A percentile compares a stretch with the other conserved stretches of the same genome.
Evolutionary conservation across 2,888 invertebrate genomes (phyloP).

Genomic region (Clanis bilineata): DNA sequence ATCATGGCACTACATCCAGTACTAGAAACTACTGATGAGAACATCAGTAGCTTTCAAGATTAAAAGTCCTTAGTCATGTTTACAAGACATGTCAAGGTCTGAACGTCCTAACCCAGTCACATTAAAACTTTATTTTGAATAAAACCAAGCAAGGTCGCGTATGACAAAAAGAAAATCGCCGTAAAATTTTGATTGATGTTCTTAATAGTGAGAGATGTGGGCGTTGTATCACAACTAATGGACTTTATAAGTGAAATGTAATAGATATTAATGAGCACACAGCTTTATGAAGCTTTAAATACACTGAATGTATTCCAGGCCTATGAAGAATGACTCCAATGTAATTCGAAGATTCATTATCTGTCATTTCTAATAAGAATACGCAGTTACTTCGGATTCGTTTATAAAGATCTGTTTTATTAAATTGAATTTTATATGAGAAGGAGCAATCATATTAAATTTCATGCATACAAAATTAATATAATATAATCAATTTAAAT

Average conservation of each 20-base stretch:
- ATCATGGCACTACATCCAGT: no score
- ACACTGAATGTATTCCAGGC: background rate
- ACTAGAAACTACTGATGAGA: no score
- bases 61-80: background rate
- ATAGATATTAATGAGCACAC: slow-evolving; percentile 10
- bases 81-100: background rate
- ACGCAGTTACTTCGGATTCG: no score
- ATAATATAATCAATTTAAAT: background rate
- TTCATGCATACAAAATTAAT: no score
- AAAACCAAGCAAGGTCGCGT: background rate
- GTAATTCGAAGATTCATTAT: background rate
- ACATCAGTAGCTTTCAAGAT: no score
- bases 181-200: slow-evolving; percentile 6
- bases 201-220: slow-evolving; percentile 2
- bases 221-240: slow-evolving; percentile 2
- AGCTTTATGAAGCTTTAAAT: slow-evolving; percentile 26
- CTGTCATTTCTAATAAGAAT: background rate
- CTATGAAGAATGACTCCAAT: background rate
- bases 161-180: background rate
- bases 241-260: background rate
- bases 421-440: no score
- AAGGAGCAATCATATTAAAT: no score
- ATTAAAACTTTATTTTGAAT: background rate
- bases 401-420: no score
- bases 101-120: background rate